A percentile compares a stretch with the other conserved stretches of the same genome.
phyloP scores from a whole-genome alignment of 2,888 invertebrate genomes.

The Acanthosepion pharaonis region DNA sequence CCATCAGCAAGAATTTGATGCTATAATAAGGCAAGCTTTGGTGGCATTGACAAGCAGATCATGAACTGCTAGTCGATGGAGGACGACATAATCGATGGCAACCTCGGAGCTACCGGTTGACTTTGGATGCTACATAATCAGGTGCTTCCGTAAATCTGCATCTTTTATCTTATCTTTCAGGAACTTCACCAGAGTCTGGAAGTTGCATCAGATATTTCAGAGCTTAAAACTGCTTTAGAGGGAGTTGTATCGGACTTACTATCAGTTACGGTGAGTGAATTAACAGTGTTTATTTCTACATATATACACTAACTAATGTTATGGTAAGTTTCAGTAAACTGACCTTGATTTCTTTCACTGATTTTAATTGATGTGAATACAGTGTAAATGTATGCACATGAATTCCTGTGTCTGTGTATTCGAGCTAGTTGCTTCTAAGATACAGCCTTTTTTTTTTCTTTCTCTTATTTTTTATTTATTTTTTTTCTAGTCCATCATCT shows the following conservation, averaged over 20 bases:
- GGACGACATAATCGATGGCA: constrained; percentile 44
- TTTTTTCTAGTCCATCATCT: not conserved
- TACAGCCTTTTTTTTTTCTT: not conserved
- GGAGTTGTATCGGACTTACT: constrained; percentile 40
- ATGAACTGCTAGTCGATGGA: constrained; percentile 43
- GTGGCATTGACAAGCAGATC: constrained; percentile 35
- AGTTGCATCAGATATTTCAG: constrained; percentile 43
- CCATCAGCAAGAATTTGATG: not conserved
- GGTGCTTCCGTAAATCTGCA: constrained; percentile 42
- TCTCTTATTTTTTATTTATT: not conserved
- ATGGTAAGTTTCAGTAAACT: too few relatives aligned
- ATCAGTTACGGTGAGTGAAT: constrained; percentile 33
- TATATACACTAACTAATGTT: not conserved
- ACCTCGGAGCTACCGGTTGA: constrained; percentile 41
- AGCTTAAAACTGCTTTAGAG: constrained; percentile 46
- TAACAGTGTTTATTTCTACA: not conserved
- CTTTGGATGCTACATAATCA: constrained; percentile 43
- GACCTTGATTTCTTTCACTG: too few relatives aligned
- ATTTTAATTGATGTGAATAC: not conserved
- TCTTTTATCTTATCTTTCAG: constrained; percentile 44
- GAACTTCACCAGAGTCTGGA: constrained; percentile 45
- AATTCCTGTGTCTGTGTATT: not conserved
- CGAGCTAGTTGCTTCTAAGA: not conserved
- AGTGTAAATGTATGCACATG: not conserved
- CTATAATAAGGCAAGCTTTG: constrained; percentile 33